Percentiles rank a stretch among this genome's conserved stretches.
These are phyloP conservation scores for Oxytorus armatus DNA, from an alignment of 2,888 invertebrate species.

Conservation along the genomic window DNA sequence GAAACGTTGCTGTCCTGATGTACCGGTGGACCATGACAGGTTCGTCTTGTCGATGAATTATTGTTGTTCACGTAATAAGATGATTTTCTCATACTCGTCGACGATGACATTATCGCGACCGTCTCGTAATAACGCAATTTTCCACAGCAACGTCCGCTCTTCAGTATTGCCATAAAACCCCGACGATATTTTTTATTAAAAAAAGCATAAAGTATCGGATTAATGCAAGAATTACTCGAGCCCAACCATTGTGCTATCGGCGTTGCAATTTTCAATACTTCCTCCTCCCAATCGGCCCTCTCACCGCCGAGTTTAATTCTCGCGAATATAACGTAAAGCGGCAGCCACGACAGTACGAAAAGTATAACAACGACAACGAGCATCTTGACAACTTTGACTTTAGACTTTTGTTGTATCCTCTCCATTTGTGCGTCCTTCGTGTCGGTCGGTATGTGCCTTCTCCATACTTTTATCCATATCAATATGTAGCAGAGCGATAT, in stretches of 20 bases:
- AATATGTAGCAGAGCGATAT: constrained; percentile 96
- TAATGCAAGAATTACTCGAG: constrained; percentile 97
- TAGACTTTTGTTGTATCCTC: constrained; percentile 96
- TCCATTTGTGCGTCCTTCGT: constrained; percentile 96
- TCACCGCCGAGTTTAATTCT: constrained; percentile 91
- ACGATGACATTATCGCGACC: constrained; percentile 93
- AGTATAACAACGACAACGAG: constrained; percentile 95
- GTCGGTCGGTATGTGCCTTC: constrained; percentile 94
- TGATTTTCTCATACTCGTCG: constrained; percentile 93
- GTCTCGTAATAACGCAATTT: constrained; percentile 94
- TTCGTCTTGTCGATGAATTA: constrained; percentile 85
- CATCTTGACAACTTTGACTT: constrained; percentile 98
- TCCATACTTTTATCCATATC: constrained; percentile 96
- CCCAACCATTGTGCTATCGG: constrained; percentile 97
- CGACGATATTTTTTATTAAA: constrained; percentile 97
- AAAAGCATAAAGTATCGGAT: constrained; percentile 97
- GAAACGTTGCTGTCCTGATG: constrained; percentile 87
- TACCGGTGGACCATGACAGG: constrained; percentile 83
- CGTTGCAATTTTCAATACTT: constrained; percentile 91
- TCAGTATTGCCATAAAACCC: constrained; percentile 95
- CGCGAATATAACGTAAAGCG: constrained; percentile 95
- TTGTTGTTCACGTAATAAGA: constrained; percentile 92
- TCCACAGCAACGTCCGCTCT: constrained; percentile 94
- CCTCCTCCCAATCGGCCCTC: constrained; percentile 90
- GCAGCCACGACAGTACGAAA: constrained; percentile 97